Percentiles rank a stretch among this genome's conserved stretches.
These are phyloP conservation scores for Stenichneumon culpator DNA, from an alignment of 2,888 invertebrate species.

Conservation along the genomic window DNA sequence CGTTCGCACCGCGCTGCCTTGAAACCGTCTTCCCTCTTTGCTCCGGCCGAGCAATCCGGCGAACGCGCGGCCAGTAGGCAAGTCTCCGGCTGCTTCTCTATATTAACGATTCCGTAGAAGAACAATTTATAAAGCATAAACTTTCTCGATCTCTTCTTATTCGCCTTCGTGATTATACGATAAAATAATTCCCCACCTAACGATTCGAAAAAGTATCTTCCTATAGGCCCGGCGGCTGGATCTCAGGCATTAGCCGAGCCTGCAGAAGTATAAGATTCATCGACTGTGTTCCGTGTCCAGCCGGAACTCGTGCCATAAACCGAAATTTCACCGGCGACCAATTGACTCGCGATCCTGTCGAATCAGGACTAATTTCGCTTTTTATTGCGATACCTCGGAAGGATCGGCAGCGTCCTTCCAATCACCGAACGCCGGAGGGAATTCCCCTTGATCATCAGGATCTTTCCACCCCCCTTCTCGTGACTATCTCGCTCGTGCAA, in stretches of 20 bases:
- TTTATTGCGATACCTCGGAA: constrained; percentile 60
- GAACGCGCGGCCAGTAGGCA: constrained; percentile 26
- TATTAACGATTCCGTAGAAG: constrained; percentile 83
- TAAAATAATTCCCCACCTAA: constrained; percentile 77
- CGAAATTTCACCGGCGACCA: constrained; percentile 50
- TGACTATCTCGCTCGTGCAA: constrained; percentile 22
- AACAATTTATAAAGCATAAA: constrained; percentile 83
- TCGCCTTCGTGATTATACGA: constrained; percentile 73
- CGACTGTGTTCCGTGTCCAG: constrained; percentile 34
- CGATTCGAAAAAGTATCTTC: constrained; percentile 74
- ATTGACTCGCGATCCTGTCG: constrained; percentile 62
- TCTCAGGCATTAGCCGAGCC: constrained; percentile 12
- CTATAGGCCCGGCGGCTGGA: constrained; percentile 38
- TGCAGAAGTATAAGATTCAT: constrained; percentile 30
- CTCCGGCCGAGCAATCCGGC: constrained; percentile 27
- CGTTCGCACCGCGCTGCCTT: constrained; percentile 60
- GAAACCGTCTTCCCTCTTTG: constrained; percentile 9
- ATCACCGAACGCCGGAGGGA: constrained; percentile 59
- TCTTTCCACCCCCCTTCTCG: constrained; percentile 22
- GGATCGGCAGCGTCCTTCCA: constrained; percentile 34
- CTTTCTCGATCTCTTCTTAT: constrained; percentile 77
- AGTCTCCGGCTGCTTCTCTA: constrained; percentile 35
- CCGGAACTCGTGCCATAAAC: constrained; percentile 52
- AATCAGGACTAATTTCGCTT: constrained; percentile 65
- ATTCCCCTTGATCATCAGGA: constrained; percentile 6